A percentile compares a stretch with the other conserved stretches of the same genome.
phyloP scores from a whole-genome alignment of 2,888 invertebrate species.

The Diogma glabrata region DNA sequence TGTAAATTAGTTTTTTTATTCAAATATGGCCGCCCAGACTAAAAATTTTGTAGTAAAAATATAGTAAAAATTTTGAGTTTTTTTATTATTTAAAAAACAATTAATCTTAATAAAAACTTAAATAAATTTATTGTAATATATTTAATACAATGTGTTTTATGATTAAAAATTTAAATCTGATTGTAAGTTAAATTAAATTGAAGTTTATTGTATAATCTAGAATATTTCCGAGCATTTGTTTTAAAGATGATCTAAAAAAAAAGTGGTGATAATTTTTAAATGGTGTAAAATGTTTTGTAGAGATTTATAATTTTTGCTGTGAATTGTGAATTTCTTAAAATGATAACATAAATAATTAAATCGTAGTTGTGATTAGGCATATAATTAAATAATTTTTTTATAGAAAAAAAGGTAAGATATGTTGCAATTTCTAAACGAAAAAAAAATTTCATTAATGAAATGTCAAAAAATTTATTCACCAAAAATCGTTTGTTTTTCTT shows the following conservation, averaged over 20 bases:
- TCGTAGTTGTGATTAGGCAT: background rate
- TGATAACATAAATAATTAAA: background rate
- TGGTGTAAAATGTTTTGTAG: background rate
- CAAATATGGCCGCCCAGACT: slow-evolving; percentile 6
- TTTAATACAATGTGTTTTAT: background rate
- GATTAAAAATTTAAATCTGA: background rate
- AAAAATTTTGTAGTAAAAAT: slow-evolving; percentile 1
- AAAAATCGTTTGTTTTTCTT: too few species aligned
- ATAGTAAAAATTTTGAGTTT: slow-evolving; percentile 6
- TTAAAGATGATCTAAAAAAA: too few species aligned
- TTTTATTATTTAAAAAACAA: background rate
- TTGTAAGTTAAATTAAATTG: background rate
- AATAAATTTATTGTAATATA: background rate
- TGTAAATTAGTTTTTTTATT: too few species aligned
- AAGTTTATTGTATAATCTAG: too few species aligned
- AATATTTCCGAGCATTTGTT: too few species aligned
- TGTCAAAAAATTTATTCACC: slow-evolving; percentile 5
- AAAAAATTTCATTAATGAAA: background rate
- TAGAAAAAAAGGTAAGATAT: background rate
- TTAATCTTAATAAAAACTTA: background rate
- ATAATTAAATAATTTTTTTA: background rate
- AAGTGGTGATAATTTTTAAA: background rate
- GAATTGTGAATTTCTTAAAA: slow-evolving; percentile 6
- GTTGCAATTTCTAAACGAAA: background rate
- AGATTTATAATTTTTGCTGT: background rate